A percentile compares a stretch with the other conserved stretches of the same genome.
Evolutionary conservation across 2,113 vertebrate genomes (phyloP).

Genomic region (Chitala chitala): DNA sequence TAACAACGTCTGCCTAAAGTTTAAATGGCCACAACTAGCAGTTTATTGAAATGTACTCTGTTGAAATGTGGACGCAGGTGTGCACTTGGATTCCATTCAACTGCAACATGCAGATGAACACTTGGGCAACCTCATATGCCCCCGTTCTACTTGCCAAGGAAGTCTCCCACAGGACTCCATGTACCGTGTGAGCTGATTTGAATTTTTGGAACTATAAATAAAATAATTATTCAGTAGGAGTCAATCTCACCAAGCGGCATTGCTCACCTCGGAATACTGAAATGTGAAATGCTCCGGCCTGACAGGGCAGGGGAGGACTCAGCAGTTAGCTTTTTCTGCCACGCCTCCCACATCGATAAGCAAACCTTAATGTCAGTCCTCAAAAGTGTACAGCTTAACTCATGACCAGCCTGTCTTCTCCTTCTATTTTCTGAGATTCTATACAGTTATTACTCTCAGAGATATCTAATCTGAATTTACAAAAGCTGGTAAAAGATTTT

Average conservation of each 20-base stretch:
- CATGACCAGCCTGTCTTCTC: not conserved
- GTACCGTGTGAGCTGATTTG: not conserved
- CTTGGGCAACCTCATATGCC: not conserved
- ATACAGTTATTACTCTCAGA: not conserved
- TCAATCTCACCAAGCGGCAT: not conserved
- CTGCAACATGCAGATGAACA: no score
- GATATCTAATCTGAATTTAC: no score
- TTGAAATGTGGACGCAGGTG: not conserved
- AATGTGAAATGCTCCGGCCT: no score
- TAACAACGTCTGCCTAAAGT: no score
- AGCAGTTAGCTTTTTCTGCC: not conserved
- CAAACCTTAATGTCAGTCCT: not conserved
- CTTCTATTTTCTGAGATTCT: not conserved
- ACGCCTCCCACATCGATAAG: not conserved
- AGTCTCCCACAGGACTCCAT: not conserved
- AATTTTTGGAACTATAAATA: not conserved
- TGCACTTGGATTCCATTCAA: not conserved
- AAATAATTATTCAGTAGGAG: conserved; percentile 1
- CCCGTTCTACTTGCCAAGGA: not conserved
- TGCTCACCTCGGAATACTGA: not conserved
- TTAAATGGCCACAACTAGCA: no score
- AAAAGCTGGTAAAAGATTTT: no score
- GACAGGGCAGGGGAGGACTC: no score
- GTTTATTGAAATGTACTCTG: no score
- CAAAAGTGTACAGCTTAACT: not conserved